phyloP scores from a whole-genome alignment of 30 jellyfish, hydroid and myxozoan species.

The Hydra vulgaris region DNA sequence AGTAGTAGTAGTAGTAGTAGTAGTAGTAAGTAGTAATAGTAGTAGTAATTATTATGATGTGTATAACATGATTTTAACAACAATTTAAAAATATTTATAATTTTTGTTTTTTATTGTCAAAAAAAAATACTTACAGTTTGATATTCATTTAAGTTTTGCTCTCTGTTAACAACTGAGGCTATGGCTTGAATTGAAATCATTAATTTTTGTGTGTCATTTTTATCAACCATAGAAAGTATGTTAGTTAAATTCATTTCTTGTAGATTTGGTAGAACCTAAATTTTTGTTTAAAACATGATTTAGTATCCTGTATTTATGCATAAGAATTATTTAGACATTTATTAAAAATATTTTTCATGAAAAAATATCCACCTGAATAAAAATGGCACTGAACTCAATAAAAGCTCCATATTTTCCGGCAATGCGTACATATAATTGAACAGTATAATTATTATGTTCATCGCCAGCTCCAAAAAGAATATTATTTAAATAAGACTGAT shows the following conservation, averaged over 20 bases:
- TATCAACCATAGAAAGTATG: background rate
- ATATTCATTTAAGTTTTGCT: too few relatives aligned
- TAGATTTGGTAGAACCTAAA: background rate
- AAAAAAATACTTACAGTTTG: too few relatives aligned
- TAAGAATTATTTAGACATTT: background rate
- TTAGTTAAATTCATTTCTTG: background rate
- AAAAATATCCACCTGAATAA: background rate
- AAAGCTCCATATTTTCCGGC: conserved; percentile 44
- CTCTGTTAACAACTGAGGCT: background rate
- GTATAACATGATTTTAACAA: too few relatives aligned
- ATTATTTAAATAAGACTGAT: conserved; percentile 41
- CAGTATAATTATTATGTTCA: conserved; percentile 28
- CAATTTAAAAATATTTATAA: too few relatives aligned
- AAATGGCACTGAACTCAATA: background rate
- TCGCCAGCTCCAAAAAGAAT: conserved; percentile 52
- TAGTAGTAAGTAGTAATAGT: too few relatives aligned
- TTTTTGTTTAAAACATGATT: too few relatives aligned
- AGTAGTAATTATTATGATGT: too few relatives aligned
- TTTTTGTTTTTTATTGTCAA: too few relatives aligned
- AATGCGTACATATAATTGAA: conserved; percentile 35
- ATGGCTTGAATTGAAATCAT: background rate
- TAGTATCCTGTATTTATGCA: too few relatives aligned
- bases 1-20: too few relatives aligned
- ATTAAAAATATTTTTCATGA: too few relatives aligned
- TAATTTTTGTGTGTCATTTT: background rate